Evolutionary conservation across 64 coral and sea anemone species (phyloP), one percentile per base, ranked within the genome.

Genomic region (Montipora efflorescens): DNA sequence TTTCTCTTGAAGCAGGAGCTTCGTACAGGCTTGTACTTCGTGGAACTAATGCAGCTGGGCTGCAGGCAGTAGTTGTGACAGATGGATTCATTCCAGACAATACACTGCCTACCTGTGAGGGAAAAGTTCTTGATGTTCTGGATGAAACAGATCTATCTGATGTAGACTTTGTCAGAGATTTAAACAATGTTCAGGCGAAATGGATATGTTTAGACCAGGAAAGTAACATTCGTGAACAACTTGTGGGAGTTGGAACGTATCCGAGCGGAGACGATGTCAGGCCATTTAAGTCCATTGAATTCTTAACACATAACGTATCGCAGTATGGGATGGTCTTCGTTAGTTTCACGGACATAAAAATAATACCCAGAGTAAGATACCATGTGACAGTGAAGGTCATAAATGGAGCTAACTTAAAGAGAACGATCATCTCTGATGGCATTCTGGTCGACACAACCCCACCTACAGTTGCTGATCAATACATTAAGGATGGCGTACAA

Each of bases 11-110:
- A 58, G 13, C 94, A 0, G 97, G 97, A 19, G 50, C 67, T 44
- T 57, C 48, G 22, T 98, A 98, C 11, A 98, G 68, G 16, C 51
- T 95, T 48, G 50, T 96, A 5, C 81, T 98, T 18, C 91, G 80
- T 66, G 97, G 94, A 45, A 98, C 89, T 8, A 98, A 98, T 67
- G 88, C 83, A 4, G 97, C 91, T 14, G 97, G 97, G 16, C 76
- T 98, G 5, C 83, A 94, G 59, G 28, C 97, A 23, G 61, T 73
- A 47, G 75, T 77, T 67, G 88, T 85, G 71, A 90, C 94, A 21
- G 77, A 95, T 43, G 97, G 97, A 45, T 96, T 98, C 55, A 90
- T 67, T 21, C 86, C 97, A 3, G 97, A 98, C 59, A 78, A 89
- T 69, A 90, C 97, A 75, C 19, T 74, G 13, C 94, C 94, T 4